Conservation (phyloP, 1,140 invertebrate species). For the Hermatobates lingyangjiaoensis region DNA sequence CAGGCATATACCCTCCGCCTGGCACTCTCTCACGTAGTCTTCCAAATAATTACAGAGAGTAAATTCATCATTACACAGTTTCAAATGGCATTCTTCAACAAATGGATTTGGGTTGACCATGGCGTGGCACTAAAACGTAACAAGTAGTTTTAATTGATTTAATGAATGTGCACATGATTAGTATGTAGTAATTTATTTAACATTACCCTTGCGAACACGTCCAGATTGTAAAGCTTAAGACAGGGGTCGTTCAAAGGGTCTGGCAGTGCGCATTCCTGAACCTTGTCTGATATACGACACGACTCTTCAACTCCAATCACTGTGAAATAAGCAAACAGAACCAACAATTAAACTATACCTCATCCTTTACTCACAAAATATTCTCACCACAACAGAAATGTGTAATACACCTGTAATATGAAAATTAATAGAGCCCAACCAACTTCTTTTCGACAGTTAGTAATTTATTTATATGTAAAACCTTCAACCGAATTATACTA, state of each 20-base stretch:
- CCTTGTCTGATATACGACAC: slow-evolving; percentile 13
- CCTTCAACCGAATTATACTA: not conserved
- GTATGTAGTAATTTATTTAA: not conserved
- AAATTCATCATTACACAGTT: slow-evolving; percentile 33
- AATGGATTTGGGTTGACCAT: slow-evolving; percentile 46
- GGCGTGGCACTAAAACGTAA: slow-evolving; percentile 37
- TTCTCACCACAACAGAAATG: no score
- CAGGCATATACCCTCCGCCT: slow-evolving; percentile 41
- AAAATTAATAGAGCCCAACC: no score
- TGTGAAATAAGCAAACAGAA: slow-evolving; percentile 1
- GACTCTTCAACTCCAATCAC: slow-evolving; percentile 14
- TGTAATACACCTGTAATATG: not conserved
- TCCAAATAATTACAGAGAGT: slow-evolving; percentile 40
- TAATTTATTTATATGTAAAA: not conserved
- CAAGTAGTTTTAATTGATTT: not conserved
- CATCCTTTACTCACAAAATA: not conserved
- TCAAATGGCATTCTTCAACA: slow-evolving; percentile 44
- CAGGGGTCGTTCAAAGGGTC: slow-evolving; percentile 40
- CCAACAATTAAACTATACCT: not conserved
- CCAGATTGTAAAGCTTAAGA: slow-evolving; percentile 34
- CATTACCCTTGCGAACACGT: slow-evolving; percentile 38
- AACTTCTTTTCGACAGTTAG: no score
- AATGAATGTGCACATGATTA: not conserved
- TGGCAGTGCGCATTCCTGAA: slow-evolving; percentile 28
- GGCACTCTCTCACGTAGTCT: slow-evolving; percentile 52